Evolutionary conservation across 2,888 invertebrate genomes (phyloP).

Genomic region (Polydrusus cervinus): DNA sequence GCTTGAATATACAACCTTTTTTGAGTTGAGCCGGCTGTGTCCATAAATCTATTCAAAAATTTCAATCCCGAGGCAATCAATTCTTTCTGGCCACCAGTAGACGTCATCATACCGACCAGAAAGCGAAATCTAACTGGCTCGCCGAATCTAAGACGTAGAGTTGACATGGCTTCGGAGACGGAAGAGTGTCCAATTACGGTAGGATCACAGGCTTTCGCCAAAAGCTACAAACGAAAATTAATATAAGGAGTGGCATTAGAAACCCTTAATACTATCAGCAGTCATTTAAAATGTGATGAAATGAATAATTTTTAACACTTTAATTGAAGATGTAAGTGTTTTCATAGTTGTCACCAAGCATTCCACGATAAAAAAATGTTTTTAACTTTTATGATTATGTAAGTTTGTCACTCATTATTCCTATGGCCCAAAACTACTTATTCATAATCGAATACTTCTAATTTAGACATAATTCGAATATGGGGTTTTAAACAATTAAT

Average conservation of each 20-base stretch:
- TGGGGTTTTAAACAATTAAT: too few species aligned
- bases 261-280: neutral
- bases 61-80: conserved; percentile 86
- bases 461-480: too few species aligned
- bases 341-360: too few species aligned
- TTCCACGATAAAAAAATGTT: too few species aligned
- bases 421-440: too few species aligned
- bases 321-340: too few species aligned
- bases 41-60: conserved; percentile 89
- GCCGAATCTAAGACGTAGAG: conserved; percentile 88
- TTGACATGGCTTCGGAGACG: conserved; percentile 93
- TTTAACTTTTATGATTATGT: too few species aligned
- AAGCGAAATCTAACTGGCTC: conserved; percentile 95
- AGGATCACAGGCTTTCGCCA: conserved; percentile 88
- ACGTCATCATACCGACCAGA: conserved; percentile 90
- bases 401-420: too few species aligned
- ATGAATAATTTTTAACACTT: too few species aligned
- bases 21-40: conserved; percentile 84
- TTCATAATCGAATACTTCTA: too few species aligned
- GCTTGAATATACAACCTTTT: conserved; percentile 89
- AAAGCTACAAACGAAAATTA: conserved; percentile 75
- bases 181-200: conserved; percentile 85
- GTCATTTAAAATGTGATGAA: too few species aligned
- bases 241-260: neutral
- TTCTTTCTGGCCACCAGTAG: conserved; percentile 80